Evolutionary conservation across 30 jellyfish, hydroid and myxozoan genomes (phyloP).

Genomic region (Pelagia noctiluca): DNA sequence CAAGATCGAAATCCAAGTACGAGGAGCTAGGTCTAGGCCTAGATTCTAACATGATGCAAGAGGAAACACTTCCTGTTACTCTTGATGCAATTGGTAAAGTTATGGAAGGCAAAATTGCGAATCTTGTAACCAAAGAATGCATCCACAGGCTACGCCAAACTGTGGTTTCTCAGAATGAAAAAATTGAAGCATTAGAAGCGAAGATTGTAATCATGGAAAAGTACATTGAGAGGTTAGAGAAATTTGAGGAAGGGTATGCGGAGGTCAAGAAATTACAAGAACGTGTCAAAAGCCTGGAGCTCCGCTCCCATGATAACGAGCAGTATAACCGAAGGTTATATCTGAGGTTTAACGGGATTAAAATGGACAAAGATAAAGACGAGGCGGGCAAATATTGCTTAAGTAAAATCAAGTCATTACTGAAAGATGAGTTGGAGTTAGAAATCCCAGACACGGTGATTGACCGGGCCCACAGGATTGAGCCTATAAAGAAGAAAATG

Average conservation of each 20-base stretch:
- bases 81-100: neutral
- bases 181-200: constrained; percentile 8
- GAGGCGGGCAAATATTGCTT: constrained; percentile 1
- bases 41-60: too few relatives aligned
- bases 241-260: neutral
- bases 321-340: constrained; percentile 4
- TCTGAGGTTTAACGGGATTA: neutral
- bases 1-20: too few relatives aligned
- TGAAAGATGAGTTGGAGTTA: neutral
- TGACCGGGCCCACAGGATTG: constrained; percentile 21
- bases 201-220: constrained; percentile 4
- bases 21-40: too few relatives aligned
- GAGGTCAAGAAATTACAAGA: neutral
- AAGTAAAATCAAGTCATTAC: neutral
- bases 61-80: too few relatives aligned
- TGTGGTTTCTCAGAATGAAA: neutral
- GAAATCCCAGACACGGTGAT: constrained; percentile 2
- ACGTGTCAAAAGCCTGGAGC: constrained; percentile 5
- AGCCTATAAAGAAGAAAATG: neutral
- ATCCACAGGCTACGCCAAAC: neutral
- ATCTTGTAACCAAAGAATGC: constrained; percentile 2
- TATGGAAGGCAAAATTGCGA: neutral
- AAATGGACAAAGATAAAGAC: constrained; percentile 5
- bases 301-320: constrained; percentile 18
- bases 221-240: constrained; percentile 3